phyloP scores from a whole-genome alignment of 2,113 vertebrate genomes.

The Amia ocellicauda region DNA sequence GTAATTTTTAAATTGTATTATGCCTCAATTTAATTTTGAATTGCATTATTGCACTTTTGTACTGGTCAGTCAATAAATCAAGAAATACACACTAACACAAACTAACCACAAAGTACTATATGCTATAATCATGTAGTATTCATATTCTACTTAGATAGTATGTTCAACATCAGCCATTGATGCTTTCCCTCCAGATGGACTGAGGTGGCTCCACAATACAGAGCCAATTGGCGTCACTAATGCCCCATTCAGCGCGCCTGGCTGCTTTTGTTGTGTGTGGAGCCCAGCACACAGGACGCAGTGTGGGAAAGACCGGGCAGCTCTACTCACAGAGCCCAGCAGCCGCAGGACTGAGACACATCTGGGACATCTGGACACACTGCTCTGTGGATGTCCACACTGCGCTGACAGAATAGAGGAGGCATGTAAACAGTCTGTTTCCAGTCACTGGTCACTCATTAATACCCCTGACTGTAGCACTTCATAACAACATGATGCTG shows the following conservation, averaged over 20 bases:
- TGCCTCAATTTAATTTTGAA: neutral
- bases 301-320: neutral
- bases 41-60: too few relatives aligned
- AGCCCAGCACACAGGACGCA: too few relatives aligned
- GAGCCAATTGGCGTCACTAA: conserved; percentile 30
- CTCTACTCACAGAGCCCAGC: conserved; percentile 14
- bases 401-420: neutral
- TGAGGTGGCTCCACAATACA: conserved; percentile 28
- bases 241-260: conserved; percentile 31
- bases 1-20: conserved; percentile 3
- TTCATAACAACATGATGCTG: too few relatives aligned
- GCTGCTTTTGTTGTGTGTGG: conserved; percentile 18
- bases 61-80: too few relatives aligned
- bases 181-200: conserved; percentile 43
- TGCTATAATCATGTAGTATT: too few relatives aligned
- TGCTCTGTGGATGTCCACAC: conserved; percentile 43
- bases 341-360: conserved; percentile 6
- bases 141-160: too few relatives aligned
- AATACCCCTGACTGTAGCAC: too few relatives aligned
- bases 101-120: too few relatives aligned
- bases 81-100: too few relatives aligned
- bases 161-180: conserved; percentile 29
- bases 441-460: neutral
- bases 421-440: neutral
- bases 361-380: conserved; percentile 36